Conservation (phyloP, 2,888 invertebrate genomes). For the Orthosia incerta region DNA sequence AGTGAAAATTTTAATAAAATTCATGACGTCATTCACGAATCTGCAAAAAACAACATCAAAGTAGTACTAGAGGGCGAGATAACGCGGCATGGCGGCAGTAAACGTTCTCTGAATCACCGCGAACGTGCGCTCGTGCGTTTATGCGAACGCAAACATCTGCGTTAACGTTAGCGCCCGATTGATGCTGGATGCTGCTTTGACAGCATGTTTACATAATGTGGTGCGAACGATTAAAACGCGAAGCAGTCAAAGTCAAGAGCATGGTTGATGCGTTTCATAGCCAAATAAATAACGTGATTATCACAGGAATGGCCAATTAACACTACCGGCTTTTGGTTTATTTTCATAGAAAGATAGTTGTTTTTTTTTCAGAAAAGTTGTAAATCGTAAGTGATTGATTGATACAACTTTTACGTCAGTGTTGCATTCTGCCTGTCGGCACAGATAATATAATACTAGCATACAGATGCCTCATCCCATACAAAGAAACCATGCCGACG, state of each 20-base stretch:
- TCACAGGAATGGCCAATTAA: constrained; percentile 25
- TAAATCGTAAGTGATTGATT: constrained; percentile 48
- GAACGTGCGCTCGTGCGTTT: constrained; percentile 66
- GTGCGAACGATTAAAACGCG: constrained; percentile 70
- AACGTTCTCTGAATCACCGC: constrained; percentile 75
- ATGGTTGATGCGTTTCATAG: constrained; percentile 33
- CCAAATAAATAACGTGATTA: constrained; percentile 45
- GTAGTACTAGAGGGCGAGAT: constrained; percentile 69
- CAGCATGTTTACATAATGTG: constrained; percentile 79
- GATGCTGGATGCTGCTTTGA: constrained; percentile 80
- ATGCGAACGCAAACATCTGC: constrained; percentile 75
- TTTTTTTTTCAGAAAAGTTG: constrained; percentile 20
- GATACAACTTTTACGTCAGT: constrained; percentile 21
- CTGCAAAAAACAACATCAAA: constrained; percentile 69
- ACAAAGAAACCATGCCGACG: too few relatives aligned
- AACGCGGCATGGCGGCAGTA: constrained; percentile 40
- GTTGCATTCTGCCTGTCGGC: neutral
- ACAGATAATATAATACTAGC: too few relatives aligned
- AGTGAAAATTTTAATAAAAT: neutral
- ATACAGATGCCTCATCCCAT: too few relatives aligned
- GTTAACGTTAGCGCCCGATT: constrained; percentile 74
- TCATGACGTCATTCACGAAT: constrained; percentile 30
- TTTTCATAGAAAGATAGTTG: constrained; percentile 5
- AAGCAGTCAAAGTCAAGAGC: constrained; percentile 67
- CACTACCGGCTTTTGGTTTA: constrained; percentile 10